Base-by-base conservation (phyloP, 2,113 vertebrate species). In the Lonchura striata region DNA sequence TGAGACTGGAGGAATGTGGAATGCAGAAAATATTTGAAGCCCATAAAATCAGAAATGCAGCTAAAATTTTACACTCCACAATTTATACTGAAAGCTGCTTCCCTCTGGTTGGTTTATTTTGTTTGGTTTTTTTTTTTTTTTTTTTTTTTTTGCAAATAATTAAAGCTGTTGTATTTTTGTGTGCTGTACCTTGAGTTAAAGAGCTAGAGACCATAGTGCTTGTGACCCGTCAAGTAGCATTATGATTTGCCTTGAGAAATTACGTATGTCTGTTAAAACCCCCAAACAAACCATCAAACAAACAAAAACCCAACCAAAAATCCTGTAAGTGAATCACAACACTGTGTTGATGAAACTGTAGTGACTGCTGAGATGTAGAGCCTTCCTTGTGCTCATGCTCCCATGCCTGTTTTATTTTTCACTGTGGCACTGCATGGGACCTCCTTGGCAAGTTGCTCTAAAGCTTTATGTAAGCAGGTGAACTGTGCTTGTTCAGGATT, bases 291-390 rank as follows among this genome's bases (percentile, higher is more conserved):
- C 15, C 6, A 19, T 42, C 30, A 52, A 60, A 33, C 30, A 74
- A 74, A 33, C 61, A 44, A 28, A 76, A 68, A 16, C 11, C 14
- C 33, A 49, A 19, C 15, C 9, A 61, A 17, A 47, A 64, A 30
- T 21, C 6, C 28, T 1, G 0, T 46, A 28, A 44, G 23, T 3
- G 1, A 60, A 14, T 10, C 4, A 2, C 24, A 63, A 5, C 15
- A 12, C 13, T 20, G 3, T 18, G 10, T 81, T 54, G 8, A 8
- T n/a, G 19, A 16, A 54, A 11, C n/a, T 41, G 37, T 3, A 14
- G 28, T 72, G 23, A 23, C n/a, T 50, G 46, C 44, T 88, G 75
- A 11, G 18, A 35, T 75, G 6, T 14, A 41, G 52, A 75, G 37
- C 12, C 4, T 46, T 56, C 64, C 44, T 56, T 23, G 27, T 24